Conservation (phyloP, 1,140 invertebrate genomes). For the Spodoptera frugiperda region DNA sequence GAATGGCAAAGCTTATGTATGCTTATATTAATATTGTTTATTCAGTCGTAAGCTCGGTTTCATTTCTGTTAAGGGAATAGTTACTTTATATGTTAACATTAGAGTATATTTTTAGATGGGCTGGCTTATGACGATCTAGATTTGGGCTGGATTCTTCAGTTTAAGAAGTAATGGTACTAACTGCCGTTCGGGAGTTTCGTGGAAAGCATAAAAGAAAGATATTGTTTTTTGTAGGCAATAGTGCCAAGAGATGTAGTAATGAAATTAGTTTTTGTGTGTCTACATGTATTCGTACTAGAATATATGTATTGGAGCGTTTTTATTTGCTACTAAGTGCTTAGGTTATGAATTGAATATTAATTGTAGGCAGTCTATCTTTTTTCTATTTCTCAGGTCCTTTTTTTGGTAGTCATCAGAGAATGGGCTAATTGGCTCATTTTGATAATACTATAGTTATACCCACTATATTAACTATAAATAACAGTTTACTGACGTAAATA, state of each 20-base stretch:
- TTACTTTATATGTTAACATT: constrained; percentile 38
- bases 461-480: too few species aligned
- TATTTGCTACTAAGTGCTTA: too few species aligned
- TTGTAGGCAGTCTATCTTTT: too few species aligned
- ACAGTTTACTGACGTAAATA: too few species aligned
- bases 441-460: too few species aligned
- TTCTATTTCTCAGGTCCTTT: too few species aligned
- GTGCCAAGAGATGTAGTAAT: constrained; percentile 26
- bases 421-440: too few species aligned
- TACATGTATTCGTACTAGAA: neutral
- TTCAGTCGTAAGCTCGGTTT: constrained; percentile 60
- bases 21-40: constrained; percentile 79
- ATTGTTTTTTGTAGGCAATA: constrained; percentile 10
- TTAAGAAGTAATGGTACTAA: constrained; percentile 9
- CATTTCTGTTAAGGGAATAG: constrained; percentile 38
- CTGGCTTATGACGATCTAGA: constrained; percentile 18
- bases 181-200: constrained; percentile 20
- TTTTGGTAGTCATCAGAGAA: too few species aligned
- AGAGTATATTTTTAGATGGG: constrained; percentile 19
- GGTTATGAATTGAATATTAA: too few species aligned
- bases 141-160: constrained; percentile 1
- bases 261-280: constrained; percentile 12
- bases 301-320: neutral
- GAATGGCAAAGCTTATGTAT: constrained; percentile 78
- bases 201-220: constrained; percentile 16